A percentile compares a stretch with the other conserved stretches of the same genome.
Evolutionary conservation across 2,113 vertebrate species (phyloP).

Genomic region (Ursus arctos): DNA sequence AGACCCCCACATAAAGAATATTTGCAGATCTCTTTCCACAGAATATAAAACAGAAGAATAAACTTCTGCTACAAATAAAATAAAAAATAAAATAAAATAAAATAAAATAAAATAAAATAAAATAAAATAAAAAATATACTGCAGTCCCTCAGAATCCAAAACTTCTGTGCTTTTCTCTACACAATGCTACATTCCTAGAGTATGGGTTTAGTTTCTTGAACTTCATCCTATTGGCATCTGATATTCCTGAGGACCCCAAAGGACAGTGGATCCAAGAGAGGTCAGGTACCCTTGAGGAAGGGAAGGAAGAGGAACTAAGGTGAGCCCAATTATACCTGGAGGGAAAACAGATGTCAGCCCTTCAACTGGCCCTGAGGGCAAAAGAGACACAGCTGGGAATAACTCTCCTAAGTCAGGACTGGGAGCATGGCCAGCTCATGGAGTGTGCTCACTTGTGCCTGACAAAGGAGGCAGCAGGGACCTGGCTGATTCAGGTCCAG

Average conservation of each 20-base stretch:
- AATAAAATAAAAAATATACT: not conserved
- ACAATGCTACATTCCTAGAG: not conserved
- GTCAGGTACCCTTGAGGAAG: not conserved
- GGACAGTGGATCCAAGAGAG: not conserved
- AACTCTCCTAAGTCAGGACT: not conserved
- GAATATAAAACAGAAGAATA: conserved; percentile 50
- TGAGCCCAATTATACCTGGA: not conserved
- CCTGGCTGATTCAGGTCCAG: not conserved
- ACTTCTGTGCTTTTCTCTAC: not conserved
- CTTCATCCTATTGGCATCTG: not conserved
- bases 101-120: too few species aligned
- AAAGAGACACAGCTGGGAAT: conserved; percentile 1
- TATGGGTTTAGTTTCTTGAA: conserved; percentile 2
- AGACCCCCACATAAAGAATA: conserved; percentile 19
- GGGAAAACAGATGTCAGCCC: not conserved
- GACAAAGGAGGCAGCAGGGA: not conserved
- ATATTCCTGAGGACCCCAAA: not conserved
- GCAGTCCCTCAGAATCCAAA: not conserved
- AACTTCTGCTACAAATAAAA: conserved; percentile 38
- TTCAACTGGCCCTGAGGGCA: not conserved
- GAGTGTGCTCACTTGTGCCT: not conserved
- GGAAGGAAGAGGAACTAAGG: not conserved
- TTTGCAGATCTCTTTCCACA: conserved; percentile 38
- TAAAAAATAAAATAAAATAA: too few species aligned
- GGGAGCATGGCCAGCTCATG: not conserved